Conservation (phyloP, 1,140 invertebrate genomes). For the Neuroterus valhalla region DNA sequence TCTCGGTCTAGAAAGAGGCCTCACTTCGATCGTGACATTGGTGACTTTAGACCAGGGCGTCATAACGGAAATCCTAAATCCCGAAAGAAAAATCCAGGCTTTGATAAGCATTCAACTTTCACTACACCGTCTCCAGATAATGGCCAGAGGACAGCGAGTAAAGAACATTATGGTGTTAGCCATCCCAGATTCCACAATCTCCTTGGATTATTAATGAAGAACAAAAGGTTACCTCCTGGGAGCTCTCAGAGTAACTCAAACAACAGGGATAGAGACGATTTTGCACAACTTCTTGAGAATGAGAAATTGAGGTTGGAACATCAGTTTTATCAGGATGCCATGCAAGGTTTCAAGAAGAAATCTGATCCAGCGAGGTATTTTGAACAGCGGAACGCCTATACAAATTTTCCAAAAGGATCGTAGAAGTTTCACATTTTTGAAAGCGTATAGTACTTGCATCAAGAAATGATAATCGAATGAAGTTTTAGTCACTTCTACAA, state of each 20-base stretch:
- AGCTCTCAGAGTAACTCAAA: constrained; percentile 45
- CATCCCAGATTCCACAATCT: constrained; percentile 69
- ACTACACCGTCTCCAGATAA: constrained; percentile 51
- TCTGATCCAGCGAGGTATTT: constrained; percentile 40
- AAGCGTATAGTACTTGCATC: no score
- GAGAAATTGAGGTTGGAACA: constrained; percentile 47
- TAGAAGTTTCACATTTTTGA: neutral
- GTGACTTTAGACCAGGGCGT: constrained; percentile 38
- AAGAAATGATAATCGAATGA: no score
- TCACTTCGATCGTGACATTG: constrained; percentile 17
- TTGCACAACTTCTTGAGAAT: constrained; percentile 54
- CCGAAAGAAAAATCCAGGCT: constrained; percentile 38
- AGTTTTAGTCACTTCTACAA: no score
- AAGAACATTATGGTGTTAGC: constrained; percentile 59
- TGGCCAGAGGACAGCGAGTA: constrained; percentile 43
- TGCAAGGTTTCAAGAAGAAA: constrained; percentile 53
- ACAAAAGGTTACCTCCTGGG: constrained; percentile 64
- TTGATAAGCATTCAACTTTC: constrained; percentile 56
- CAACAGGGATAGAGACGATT: constrained; percentile 46
- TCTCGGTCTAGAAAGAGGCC: constrained; percentile 41
- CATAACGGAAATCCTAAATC: constrained; percentile 41
- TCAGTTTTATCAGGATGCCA: constrained; percentile 45
- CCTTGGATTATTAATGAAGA: constrained; percentile 70
- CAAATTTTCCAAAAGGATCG: neutral
- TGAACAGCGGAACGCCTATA: neutral